A percentile compares a stretch with the other conserved stretches of the same genome.
Conservation (phyloP, 2,113 vertebrate species). For the Andinoacara biseriatus region DNA sequence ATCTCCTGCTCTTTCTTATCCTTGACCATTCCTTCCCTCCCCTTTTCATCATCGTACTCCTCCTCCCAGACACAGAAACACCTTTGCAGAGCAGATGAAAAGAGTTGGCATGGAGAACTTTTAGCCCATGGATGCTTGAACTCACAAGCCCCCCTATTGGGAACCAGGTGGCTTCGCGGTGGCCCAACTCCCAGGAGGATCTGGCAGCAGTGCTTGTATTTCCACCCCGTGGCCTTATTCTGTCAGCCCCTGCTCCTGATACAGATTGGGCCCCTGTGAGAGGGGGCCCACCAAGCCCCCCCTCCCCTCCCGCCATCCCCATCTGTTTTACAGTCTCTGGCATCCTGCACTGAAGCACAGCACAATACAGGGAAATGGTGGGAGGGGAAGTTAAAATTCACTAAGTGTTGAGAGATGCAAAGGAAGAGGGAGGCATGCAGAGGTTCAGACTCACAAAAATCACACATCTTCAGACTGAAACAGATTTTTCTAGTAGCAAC, state of each 20-base stretch:
- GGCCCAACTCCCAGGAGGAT: constrained; percentile 27
- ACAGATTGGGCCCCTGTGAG: constrained; percentile 75
- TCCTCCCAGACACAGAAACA: constrained; percentile 5
- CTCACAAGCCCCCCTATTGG: constrained; percentile 18
- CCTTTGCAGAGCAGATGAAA: constrained; percentile 17
- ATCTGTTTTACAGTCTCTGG: constrained; percentile 64
- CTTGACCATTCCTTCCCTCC: constrained; percentile 1
- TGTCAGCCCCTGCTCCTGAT: constrained; percentile 82
- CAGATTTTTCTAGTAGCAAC: constrained; percentile 7
- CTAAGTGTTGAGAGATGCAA: constrained; percentile 22
- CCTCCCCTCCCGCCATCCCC: constrained; percentile 16
- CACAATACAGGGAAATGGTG: constrained; percentile 23
- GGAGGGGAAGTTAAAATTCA: constrained; percentile 43
- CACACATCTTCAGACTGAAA: constrained; percentile 4
- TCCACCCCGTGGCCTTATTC: constrained; percentile 85
- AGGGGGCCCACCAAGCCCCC: constrained; percentile 25
- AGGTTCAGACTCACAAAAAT: constrained; percentile 1
- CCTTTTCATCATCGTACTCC: neutral
- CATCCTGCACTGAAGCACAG: constrained; percentile 29
- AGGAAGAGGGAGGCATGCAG: neutral
- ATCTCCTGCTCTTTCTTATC: neutral
- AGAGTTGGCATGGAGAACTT: constrained; percentile 14
- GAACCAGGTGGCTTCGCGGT: constrained; percentile 47
- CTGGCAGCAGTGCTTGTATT: constrained; percentile 36
- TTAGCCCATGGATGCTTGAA: constrained; percentile 17